A percentile compares a stretch with the other conserved stretches of the same genome.
Conservation (phyloP, 92 coral and sea anemone species). For the Zoanthus sansibaricus region DNA sequence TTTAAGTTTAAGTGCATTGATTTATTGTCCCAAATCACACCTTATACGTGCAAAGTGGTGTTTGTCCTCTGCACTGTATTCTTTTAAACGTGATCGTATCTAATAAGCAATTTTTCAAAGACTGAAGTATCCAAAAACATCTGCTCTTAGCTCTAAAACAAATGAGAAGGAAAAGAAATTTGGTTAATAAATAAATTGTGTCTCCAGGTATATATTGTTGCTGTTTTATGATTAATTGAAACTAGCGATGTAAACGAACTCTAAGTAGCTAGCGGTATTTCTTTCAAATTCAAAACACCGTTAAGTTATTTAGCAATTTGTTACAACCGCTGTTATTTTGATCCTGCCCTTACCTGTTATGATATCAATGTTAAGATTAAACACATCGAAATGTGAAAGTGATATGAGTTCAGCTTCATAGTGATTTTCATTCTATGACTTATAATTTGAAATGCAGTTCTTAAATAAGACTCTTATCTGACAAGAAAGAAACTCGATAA, state of each 20-base stretch:
- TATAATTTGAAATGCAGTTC: neutral
- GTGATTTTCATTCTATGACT: neutral
- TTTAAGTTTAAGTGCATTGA: slow-evolving; percentile 7
- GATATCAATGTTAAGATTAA: neutral
- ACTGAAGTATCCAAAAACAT: neutral
- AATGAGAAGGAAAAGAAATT: slow-evolving; percentile 7
- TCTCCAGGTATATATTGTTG: neutral
- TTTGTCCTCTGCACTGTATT: slow-evolving; percentile 25
- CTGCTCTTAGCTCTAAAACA: neutral
- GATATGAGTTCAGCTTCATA: neutral
- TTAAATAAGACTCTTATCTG: neutral
- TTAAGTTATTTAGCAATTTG: neutral
- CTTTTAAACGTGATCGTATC: neutral
- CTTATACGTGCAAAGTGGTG: slow-evolving; percentile 15
- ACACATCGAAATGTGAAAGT: neutral
- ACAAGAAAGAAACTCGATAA: neutral
- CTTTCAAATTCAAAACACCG: neutral
- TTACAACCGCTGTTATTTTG: neutral
- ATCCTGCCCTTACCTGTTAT: neutral
- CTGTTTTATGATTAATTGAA: neutral
- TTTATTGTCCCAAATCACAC: slow-evolving; percentile 40
- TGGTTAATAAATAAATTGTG: neutral
- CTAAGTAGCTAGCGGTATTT: neutral
- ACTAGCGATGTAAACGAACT: neutral
- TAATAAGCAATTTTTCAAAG: slow-evolving; percentile 47